A percentile compares a stretch with the other conserved stretches of the same genome.
These are phyloP conservation scores for Musca domestica DNA, from an alignment of 1,140 invertebrate genomes.

Conservation along the genomic window DNA sequence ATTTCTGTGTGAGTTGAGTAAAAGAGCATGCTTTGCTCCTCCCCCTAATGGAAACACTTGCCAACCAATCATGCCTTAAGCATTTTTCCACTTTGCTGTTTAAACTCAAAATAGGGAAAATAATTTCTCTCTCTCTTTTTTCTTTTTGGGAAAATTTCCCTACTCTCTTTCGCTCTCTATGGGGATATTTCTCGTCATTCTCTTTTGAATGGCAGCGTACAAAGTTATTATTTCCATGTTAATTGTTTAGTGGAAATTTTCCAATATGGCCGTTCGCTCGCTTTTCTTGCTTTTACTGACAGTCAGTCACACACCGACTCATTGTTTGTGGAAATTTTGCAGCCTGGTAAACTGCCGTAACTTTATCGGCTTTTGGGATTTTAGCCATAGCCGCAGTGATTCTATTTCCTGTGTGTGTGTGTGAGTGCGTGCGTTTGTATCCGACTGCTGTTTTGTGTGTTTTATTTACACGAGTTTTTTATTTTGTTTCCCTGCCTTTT, in stretches of 20 bases:
- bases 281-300: too few relatives aligned
- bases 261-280: conserved; percentile 46
- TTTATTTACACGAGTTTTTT: background rate
- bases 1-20: background rate
- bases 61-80: too few relatives aligned
- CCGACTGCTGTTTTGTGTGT: background rate
- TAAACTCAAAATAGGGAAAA: too few relatives aligned
- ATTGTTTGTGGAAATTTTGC: background rate
- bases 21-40: conserved; percentile 7
- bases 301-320: too few relatives aligned
- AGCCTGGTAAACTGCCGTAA: conserved; percentile 3
- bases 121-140: too few relatives aligned
- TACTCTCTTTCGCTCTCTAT: too few relatives aligned
- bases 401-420: conserved; percentile 27
- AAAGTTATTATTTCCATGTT: background rate
- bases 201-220: background rate
- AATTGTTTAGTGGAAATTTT: conserved; percentile 26
- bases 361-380: conserved; percentile 13
- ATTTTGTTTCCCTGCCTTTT: background rate
- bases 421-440: background rate
- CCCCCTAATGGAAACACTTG: background rate
- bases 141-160: too few relatives aligned
- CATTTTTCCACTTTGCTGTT: too few relatives aligned
- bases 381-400: background rate
- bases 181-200: background rate